phyloP scores from a whole-genome alignment of 2,797 vertebrate genomes.

The Onychomys torridus region DNA sequence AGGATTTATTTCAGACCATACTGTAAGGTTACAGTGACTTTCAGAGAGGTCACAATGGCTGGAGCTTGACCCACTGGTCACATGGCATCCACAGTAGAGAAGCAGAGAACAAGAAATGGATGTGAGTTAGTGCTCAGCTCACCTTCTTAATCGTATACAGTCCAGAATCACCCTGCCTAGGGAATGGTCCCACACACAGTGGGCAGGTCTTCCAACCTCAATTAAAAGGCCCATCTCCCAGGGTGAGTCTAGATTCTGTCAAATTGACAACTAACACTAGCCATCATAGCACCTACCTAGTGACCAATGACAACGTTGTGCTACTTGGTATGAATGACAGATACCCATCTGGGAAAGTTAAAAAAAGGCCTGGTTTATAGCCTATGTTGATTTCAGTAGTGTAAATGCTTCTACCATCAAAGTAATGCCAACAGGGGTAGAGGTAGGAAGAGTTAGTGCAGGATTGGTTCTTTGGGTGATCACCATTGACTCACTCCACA shows the following conservation, averaged over 20 bases:
- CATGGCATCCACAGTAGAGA: not conserved
- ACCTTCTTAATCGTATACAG: not conserved
- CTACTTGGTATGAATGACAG: not conserved
- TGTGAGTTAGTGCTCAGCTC: not conserved
- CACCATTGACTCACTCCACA: not conserved
- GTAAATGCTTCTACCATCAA: not conserved
- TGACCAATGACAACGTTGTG: not conserved
- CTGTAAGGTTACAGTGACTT: not conserved
- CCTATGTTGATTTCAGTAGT: not conserved
- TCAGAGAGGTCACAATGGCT: no score
- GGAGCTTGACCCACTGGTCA: not conserved
- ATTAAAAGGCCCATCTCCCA: not conserved
- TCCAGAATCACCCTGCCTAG: not conserved
- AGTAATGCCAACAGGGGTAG: not conserved
- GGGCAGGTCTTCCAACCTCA: not conserved
- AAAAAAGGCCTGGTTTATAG: not conserved
- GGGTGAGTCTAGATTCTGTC: not conserved
- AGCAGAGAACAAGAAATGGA: no score
- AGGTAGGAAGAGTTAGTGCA: not conserved
- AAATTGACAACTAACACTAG: not conserved
- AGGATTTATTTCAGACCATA: not conserved
- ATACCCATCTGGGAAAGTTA: not conserved
- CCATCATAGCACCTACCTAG: not conserved
- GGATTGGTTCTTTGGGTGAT: not conserved
- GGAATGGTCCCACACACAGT: not conserved